Evolutionary conservation across 2,113 vertebrate genomes (phyloP).

Genomic region (Gopherus flavomarginatus): DNA sequence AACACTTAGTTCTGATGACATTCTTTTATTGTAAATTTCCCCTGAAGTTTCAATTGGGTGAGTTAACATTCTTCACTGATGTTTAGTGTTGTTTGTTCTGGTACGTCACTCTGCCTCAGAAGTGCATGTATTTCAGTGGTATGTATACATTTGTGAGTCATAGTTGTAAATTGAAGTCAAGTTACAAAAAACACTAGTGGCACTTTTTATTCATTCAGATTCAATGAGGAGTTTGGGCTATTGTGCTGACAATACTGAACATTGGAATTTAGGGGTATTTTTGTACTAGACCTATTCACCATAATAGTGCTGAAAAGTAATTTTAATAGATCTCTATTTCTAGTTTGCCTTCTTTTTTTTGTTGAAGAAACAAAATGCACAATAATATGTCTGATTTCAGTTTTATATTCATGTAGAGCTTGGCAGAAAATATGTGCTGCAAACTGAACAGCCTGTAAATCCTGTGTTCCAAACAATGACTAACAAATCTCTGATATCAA

Average conservation of each 20-base stretch:
- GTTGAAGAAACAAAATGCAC: background rate
- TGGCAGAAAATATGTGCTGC: conserved; percentile 14
- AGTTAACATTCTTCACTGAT: background rate
- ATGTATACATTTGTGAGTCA: background rate
- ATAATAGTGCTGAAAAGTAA: background rate
- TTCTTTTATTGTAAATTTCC: background rate
- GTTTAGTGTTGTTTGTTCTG: background rate
- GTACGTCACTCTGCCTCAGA: background rate
- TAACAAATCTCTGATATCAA: background rate
- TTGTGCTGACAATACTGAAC: background rate
- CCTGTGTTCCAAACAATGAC: background rate
- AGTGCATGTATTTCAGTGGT: background rate
- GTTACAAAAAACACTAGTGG: background rate
- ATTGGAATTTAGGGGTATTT: background rate
- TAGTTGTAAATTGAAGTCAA: background rate
- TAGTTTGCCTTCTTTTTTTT: background rate
- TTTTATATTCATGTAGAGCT: background rate
- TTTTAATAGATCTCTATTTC: background rate
- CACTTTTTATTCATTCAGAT: background rate
- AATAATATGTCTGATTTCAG: background rate
- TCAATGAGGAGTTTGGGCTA: background rate
- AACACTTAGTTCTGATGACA: background rate
- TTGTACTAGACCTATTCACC: background rate
- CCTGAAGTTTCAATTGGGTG: background rate
- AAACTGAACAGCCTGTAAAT: conserved; percentile 9